Evolutionary conservation across 2,797 vertebrate species (phyloP).

Genomic region (Neosilurus mollespiculum): DNA sequence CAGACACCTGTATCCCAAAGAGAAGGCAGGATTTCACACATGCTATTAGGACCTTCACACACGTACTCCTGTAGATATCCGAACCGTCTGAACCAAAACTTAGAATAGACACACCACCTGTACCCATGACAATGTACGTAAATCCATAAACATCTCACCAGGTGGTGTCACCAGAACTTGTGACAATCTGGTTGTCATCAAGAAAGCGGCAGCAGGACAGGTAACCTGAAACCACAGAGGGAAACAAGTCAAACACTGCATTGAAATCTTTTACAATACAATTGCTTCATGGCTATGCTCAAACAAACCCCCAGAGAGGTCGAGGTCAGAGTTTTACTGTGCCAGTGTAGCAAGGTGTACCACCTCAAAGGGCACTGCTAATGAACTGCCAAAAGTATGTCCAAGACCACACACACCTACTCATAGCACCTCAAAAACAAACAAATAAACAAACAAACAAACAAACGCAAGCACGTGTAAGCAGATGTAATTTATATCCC

Average conservation of each 20-base stretch:
- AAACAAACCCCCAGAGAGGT: background rate
- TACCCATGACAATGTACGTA: too few relatives aligned
- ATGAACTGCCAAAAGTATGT: background rate
- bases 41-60: too few relatives aligned
- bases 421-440: background rate
- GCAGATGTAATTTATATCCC: background rate
- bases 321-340: background rate
- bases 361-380: background rate
- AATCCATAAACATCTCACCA: slow-evolving; percentile 77
- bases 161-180: slow-evolving; percentile 99
- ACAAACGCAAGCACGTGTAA: background rate
- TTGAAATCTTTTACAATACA: background rate
- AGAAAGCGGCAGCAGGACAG: slow-evolving; percentile 98
- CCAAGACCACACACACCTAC: background rate
- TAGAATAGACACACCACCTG: background rate
- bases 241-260: slow-evolving; percentile 18
- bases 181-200: slow-evolving; percentile 99
- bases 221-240: slow-evolving; percentile 79
- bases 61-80: too few relatives aligned
- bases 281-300: background rate
- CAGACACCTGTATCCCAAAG: too few relatives aligned
- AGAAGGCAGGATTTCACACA: too few relatives aligned
- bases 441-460: background rate
- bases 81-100: too few relatives aligned
- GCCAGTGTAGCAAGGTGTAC: too few relatives aligned